A percentile compares a stretch with the other conserved stretches of the same genome.
phyloP scores from a whole-genome alignment of 2,797 vertebrate species.

The Melanotaenia nigrans region DNA sequence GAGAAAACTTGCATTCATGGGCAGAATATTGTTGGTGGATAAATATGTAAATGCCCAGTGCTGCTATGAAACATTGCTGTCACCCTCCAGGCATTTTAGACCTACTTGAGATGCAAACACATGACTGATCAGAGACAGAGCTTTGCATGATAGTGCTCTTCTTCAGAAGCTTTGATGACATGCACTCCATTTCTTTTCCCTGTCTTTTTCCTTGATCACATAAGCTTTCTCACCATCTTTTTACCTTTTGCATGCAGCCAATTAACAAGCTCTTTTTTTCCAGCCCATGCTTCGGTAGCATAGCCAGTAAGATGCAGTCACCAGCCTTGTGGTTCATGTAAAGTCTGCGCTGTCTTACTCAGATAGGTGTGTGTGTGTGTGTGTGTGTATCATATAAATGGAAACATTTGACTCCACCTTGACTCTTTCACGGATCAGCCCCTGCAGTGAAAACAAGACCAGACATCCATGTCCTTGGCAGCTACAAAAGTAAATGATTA shows the following conservation, averaged over 20 bases:
- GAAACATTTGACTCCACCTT: conserved; percentile 57
- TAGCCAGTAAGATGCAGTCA: conserved; percentile 35
- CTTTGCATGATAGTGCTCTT: conserved; percentile 58
- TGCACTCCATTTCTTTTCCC: conserved; percentile 15
- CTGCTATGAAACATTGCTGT: conserved; percentile 60
- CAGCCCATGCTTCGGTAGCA: conserved; percentile 12
- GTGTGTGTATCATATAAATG: conserved; percentile 26
- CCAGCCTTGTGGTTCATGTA: conserved; percentile 42
- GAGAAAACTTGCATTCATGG: conserved; percentile 46
- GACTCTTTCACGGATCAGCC: conserved; percentile 53
- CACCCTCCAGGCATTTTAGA: conserved; percentile 68
- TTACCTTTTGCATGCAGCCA: conserved; percentile 45
- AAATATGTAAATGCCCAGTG: conserved; percentile 77
- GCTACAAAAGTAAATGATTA: conserved; percentile 65
- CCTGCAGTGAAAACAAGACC: conserved; percentile 46
- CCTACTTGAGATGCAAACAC: conserved; percentile 75
- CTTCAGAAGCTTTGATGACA: conserved; percentile 60
- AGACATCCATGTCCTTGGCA: conserved; percentile 63
- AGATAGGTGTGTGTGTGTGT: not conserved
- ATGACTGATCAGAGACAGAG: conserved; percentile 68
- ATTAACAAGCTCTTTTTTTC: conserved; percentile 44
- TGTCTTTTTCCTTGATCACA: conserved; percentile 44
- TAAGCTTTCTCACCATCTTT: conserved; percentile 38
- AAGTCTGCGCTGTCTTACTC: not conserved
- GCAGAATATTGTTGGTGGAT: conserved; percentile 63